phyloP scores from a whole-genome alignment of 2,797 vertebrate genomes.

The Aphelocoma californica region DNA sequence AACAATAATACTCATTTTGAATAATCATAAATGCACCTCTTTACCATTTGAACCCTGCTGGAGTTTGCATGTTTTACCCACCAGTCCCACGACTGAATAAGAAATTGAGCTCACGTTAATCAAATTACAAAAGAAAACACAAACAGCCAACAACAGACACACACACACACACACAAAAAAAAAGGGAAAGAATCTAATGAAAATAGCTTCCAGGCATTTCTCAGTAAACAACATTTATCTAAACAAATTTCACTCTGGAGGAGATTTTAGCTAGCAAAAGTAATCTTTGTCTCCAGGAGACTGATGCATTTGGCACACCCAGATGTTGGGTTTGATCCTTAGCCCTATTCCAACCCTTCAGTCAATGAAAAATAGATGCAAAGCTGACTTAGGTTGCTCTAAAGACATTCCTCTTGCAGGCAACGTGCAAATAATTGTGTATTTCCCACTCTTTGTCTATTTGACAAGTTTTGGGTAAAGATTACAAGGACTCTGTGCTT shows the following conservation, averaged over 20 bases:
- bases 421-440: neutral
- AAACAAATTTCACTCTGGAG: neutral
- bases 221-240: neutral
- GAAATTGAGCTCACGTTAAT: neutral
- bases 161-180: too few species aligned
- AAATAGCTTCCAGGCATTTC: neutral
- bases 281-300: neutral
- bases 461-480: neutral
- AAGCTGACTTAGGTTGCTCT: neutral
- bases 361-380: neutral
- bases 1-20: neutral
- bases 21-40: neutral
- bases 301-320: accelerated
- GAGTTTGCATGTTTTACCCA: neutral
- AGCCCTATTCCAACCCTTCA: neutral
- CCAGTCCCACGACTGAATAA: neutral
- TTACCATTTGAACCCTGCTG: neutral
- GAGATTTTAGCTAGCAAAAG: neutral
- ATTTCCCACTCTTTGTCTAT: neutral
- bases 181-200: neutral
- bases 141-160: neutral
- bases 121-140: neutral
- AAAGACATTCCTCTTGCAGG: neutral
- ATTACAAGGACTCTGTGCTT: accelerated
- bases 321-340: neutral